Percentiles rank a stretch among this genome's conserved stretches.
Evolutionary conservation across 2,113 vertebrate genomes (phyloP).

Genomic region (Geothlypis trichas): DNA sequence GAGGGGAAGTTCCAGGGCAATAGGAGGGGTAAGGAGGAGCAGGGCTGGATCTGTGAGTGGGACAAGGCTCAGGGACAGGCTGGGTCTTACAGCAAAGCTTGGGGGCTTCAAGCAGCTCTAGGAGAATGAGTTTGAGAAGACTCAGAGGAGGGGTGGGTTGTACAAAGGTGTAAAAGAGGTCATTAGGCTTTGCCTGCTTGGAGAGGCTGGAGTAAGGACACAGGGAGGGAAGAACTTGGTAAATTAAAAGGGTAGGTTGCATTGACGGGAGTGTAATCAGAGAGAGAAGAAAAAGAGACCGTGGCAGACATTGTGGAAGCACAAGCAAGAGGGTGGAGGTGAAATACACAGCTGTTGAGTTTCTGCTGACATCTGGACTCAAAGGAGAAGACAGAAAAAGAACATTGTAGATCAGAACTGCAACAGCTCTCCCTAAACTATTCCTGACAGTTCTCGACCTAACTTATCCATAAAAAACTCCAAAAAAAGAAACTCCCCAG

Average conservation of each 20-base stretch:
- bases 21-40: background rate
- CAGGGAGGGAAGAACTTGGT: background rate
- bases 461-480: background rate
- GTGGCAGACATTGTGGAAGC: background rate
- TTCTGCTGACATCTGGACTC: constrained; percentile 13
- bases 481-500: background rate
- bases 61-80: background rate
- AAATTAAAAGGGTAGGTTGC: background rate
- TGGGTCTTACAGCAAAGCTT: background rate
- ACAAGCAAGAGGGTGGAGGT: background rate
- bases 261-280: background rate
- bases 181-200: background rate
- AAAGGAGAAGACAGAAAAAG: constrained; percentile 1
- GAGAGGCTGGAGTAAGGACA: background rate
- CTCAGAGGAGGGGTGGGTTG: background rate
- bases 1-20: background rate
- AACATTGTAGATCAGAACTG: background rate
- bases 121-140: background rate
- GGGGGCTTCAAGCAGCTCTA: background rate
- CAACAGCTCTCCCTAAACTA: background rate
- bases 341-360: background rate
- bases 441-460: background rate
- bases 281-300: background rate
- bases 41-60: background rate
- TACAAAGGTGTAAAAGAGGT: background rate